These are phyloP conservation scores for Melanaphis sacchari DNA, from an alignment of 1,140 invertebrate species.

Conservation along the genomic window DNA sequence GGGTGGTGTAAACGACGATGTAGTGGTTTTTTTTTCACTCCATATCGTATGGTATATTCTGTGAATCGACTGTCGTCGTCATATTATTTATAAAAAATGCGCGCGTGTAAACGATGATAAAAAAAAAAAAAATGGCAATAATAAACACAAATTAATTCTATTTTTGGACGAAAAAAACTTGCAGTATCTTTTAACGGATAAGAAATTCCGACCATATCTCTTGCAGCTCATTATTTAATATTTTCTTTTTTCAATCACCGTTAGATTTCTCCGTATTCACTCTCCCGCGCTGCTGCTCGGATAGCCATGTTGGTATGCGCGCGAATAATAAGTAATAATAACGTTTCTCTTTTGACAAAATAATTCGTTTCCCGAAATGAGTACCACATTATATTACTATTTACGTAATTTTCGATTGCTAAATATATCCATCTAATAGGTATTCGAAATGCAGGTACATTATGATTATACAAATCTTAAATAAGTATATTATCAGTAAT, in stretches of 20 bases:
- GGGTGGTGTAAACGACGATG: neutral
- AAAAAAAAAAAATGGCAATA: neutral
- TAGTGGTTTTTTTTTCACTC: neutral
- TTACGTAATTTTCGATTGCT: neutral
- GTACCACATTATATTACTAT: neutral
- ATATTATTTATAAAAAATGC: neutral
- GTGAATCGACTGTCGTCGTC: neutral
- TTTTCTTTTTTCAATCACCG: neutral
- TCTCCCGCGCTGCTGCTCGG: neutral
- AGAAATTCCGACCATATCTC: neutral
- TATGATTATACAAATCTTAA: neutral
- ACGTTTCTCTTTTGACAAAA: constrained; percentile 8
- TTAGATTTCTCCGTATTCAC: neutral
- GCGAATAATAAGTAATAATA: neutral
- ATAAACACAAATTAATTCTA: constrained; percentile 6
- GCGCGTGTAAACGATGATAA: neutral
- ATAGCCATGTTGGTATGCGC: neutral
- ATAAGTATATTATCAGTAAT: neutral
- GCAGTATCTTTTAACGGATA: neutral
- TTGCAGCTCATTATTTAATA: neutral
- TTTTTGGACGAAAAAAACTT: neutral
- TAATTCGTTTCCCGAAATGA: neutral
- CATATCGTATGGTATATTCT: neutral
- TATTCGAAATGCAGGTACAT: neutral
- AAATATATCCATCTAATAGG: neutral